A percentile compares a stretch with the other conserved stretches of the same genome.
phyloP scores from a whole-genome alignment of 2,888 invertebrate species.

The Hermaeophaga mercurialis region DNA sequence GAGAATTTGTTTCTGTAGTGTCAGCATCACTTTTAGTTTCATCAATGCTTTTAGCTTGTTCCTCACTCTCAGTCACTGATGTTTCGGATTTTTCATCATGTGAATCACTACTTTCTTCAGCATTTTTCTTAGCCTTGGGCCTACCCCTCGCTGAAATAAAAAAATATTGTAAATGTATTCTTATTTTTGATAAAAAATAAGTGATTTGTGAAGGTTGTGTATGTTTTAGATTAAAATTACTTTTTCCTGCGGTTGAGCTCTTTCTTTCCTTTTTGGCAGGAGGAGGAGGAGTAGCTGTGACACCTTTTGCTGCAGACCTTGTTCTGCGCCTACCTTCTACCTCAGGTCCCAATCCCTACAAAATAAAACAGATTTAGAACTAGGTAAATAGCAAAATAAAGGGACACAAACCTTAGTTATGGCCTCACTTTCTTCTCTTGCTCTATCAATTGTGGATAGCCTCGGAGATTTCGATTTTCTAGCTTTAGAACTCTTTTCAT shows the following conservation, averaged over 20 bases:
- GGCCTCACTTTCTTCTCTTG: slow-evolving; percentile 61
- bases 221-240: slow-evolving; percentile 20
- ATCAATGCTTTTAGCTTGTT: slow-evolving; percentile 48
- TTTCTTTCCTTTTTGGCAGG: slow-evolving; percentile 61
- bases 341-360: slow-evolving; percentile 60
- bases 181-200: not conserved
- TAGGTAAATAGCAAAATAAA: not conserved
- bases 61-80: slow-evolving; percentile 47
- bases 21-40: slow-evolving; percentile 46
- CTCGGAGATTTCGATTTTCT: slow-evolving; percentile 59
- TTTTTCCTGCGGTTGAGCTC: slow-evolving; percentile 37
- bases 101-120: slow-evolving; percentile 51
- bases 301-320: slow-evolving; percentile 62
- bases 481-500: slow-evolving; percentile 57
- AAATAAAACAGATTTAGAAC: not conserved
- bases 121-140: slow-evolving; percentile 45
- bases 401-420: slow-evolving; percentile 33
- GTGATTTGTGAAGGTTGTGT: no score
- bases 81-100: slow-evolving; percentile 53
- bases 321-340: slow-evolving; percentile 64
- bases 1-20: slow-evolving; percentile 48
- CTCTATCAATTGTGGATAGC: slow-evolving; percentile 58
- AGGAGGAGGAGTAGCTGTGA: slow-evolving; percentile 60
- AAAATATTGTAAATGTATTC: slow-evolving; percentile 1
- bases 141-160: slow-evolving; percentile 51